Base-by-base conservation (phyloP, 2,797 vertebrate species). In the Chaenodraco wilsoni region DNA sequence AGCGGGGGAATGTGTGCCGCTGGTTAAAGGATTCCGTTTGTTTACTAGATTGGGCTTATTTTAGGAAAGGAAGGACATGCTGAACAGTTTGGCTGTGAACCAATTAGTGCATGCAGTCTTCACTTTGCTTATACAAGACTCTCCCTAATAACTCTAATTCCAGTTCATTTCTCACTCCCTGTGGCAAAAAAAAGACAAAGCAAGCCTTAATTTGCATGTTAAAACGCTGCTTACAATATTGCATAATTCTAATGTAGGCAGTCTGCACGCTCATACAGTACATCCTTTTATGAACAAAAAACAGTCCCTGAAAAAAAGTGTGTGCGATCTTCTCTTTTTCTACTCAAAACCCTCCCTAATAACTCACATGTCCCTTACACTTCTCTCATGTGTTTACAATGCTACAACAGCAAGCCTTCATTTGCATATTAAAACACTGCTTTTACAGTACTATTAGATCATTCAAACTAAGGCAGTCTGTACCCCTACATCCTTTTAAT, bases 391-490 rank as follows among this genome's bases (percentile, higher is more conserved):
- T 23, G 23, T 69, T 76, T 76, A 78, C 82, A 67, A 49, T 40
- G 58, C 70, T 33, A 33, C 33, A 33, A 33, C 48, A 73, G 74
- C 72, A 69, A 63, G 37, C 23, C 54, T 66, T 82, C 65, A 89
- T 92, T 89, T 92, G 87, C 79, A 76, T 87, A 78, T 88, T 91
- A 88, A 90, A 90, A 84, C 79, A 71, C 58, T 66, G 69, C 69
- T 88, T 89, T 88, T 84, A 27, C 27, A 27, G 27, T 27, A 78
- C 74, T 79, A 65, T 85, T 81, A 78, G 56, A 40, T 90, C 88
- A 92, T 85, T 80, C 74, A 78, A 76, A 89, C 82, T 27, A 78
- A 89, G 84, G 74, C 66, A 69, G 66, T 69, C 63, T 78, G 50
- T 45, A 19, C n/a, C 44, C 44, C 8, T 23, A 43, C 64, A 37